phyloP scores from a whole-genome alignment of 2,113 vertebrate species.

The Trochalopteron elliotii region DNA sequence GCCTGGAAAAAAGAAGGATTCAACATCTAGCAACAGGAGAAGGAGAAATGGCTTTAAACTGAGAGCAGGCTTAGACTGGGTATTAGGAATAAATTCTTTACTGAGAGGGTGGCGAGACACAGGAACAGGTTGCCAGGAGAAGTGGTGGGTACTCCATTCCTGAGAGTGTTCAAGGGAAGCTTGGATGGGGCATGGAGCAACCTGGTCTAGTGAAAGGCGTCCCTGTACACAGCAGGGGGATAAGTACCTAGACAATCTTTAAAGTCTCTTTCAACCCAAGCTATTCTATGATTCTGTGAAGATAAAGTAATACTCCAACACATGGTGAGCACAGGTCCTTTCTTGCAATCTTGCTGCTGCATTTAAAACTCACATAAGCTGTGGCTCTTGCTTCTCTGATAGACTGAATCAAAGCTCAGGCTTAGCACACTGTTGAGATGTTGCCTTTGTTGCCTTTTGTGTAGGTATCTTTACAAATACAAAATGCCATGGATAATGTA shows the following conservation, averaged over 20 bases:
- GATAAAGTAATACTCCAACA: not conserved
- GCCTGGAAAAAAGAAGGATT: not conserved
- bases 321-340: not conserved
- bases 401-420: not conserved
- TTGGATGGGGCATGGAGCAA: not conserved
- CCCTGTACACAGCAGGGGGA: not conserved
- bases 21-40: not conserved
- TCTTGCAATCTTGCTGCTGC: not conserved
- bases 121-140: fast-evolving
- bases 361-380: not conserved
- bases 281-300: not conserved
- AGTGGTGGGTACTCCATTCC: not conserved
- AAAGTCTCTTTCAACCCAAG: not conserved
- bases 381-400: not conserved
- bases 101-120: too few relatives aligned
- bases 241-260: not conserved
- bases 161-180: not conserved
- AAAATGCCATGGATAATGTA: not conserved
- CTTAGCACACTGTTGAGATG: not conserved
- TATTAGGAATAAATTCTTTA: not conserved
- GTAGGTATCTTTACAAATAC: not conserved
- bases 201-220: not conserved
- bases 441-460: not conserved
- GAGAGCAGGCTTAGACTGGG: not conserved
- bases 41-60: not conserved